A percentile compares a stretch with the other conserved stretches of the same genome.
Conservation (phyloP, 2,888 invertebrate species). For the Congeria kusceri region DNA sequence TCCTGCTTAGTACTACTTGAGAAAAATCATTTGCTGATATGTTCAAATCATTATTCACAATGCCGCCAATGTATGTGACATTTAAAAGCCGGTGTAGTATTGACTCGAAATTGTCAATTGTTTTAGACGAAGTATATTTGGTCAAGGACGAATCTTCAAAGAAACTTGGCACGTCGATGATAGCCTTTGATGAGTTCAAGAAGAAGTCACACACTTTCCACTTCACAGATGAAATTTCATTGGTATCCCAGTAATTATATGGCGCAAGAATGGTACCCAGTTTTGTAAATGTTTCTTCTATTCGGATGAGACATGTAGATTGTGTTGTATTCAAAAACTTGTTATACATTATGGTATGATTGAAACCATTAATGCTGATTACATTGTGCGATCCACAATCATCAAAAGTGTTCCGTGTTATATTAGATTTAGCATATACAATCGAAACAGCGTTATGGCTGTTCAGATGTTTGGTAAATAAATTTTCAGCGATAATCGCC, state of each 20-base stretch:
- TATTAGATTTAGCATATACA: background rate
- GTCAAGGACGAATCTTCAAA: background rate
- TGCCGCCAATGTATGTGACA: constrained; percentile 6
- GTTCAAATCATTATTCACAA: background rate
- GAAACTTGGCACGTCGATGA: background rate
- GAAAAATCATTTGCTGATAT: background rate
- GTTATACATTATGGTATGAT: background rate
- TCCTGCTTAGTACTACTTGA: constrained; percentile 1
- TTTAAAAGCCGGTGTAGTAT: background rate
- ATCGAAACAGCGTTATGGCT: background rate
- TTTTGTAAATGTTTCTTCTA: background rate
- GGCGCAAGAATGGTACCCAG: background rate
- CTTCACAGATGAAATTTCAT: background rate
- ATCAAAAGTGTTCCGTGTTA: background rate
- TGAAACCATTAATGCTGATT: background rate
- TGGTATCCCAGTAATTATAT: constrained; percentile 14
- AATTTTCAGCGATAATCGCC: background rate
- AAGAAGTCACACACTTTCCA: constrained; percentile 20
- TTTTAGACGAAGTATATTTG: background rate
- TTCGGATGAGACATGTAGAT: background rate
- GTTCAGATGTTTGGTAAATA: background rate
- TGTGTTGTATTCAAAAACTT: background rate
- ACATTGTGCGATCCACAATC: background rate
- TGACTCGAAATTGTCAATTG: background rate
- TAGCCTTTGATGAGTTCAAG: constrained; percentile 2